A percentile compares a stretch with the other conserved stretches of the same genome.
phyloP scores from a whole-genome alignment of 2,113 vertebrate species.

The Ursus arctos region DNA sequence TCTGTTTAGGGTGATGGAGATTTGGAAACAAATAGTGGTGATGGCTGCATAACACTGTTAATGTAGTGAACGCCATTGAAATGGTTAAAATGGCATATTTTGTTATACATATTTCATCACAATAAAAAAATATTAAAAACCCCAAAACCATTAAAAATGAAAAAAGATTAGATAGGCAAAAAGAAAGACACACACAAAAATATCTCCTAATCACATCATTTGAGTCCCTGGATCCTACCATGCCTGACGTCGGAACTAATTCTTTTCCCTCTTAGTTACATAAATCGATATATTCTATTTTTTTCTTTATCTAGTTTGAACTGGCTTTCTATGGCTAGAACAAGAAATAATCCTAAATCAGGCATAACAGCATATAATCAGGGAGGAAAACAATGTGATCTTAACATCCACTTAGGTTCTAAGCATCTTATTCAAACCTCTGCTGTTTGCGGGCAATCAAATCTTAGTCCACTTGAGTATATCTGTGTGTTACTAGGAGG shows the following conservation, averaged over 20 bases:
- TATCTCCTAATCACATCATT: neutral
- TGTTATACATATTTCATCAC: neutral
- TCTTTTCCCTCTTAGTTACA: neutral
- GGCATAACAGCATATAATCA: neutral
- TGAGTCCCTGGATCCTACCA: neutral
- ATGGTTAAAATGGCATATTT: neutral
- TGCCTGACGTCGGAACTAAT: neutral
- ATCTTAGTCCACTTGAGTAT: conserved; percentile 16
- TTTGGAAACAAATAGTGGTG: neutral
- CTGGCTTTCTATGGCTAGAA: neutral
- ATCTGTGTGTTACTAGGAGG: neutral
- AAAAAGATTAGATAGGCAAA: neutral
- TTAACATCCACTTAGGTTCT: neutral
- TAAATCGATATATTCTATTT: neutral
- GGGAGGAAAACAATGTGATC: neutral
- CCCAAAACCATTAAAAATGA: neutral
- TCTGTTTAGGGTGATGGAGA: neutral
- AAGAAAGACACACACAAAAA: neutral
- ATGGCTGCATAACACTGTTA: neutral
- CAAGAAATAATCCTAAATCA: neutral
- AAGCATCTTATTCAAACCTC: conserved; percentile 30
- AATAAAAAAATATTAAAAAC: neutral
- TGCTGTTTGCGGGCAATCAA: neutral
- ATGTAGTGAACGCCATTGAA: neutral
- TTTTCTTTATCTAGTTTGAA: conserved; percentile 19